Base-by-base conservation (phyloP, 30 jellyfish, hydroid and myxozoan species). In the Sanderia malayensis region DNA sequence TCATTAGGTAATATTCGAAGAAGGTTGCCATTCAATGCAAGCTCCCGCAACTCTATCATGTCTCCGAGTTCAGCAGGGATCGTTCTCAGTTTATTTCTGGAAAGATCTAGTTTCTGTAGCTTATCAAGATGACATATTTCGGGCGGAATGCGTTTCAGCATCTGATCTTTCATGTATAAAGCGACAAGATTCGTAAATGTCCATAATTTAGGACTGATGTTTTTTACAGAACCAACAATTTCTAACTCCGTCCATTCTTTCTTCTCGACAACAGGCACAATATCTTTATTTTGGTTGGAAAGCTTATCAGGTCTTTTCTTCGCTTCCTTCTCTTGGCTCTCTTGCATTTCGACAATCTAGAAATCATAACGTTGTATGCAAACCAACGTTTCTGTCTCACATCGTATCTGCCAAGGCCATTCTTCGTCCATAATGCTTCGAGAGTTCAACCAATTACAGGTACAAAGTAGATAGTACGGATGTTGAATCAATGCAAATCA, bases 1-100 rank as follows among this genome's bases (percentile, higher is more conserved):
- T 90, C 98, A 61, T 90, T 83, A 26, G 98, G 98, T 46, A 90
- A 69, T 28, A 83, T 76, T 57, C 98, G 88, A 29, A 90, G 83
- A 63, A 70, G 59, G 92, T 90, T 90, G 66, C 90, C 79, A 18
- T 84, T 85, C 69, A 90, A 71, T 25, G 58, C 31, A 52, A 90
- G 80, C 62, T 90, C 98, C 25, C 90, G 67, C 73, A 90, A 58
- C 67, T 83, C 98, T 4, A 70, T 77, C 98, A 90, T 90, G 81
- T 90, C 98, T 28, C 98, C 98, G 31, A 90, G 69, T 58, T 90
- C 98, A 25, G 62, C 86, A n/a, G 98, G 98, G 60, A 90, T 64
- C n/a, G 91, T 90, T 73, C 98, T 77, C 52, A 90, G 73, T 71
- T 83, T 90, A 58, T 90, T 90, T 30, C 88, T 59, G 18, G 96